Conservation (phyloP, 2,797 vertebrate species). For the Pipistrellus kuhlii region DNA sequence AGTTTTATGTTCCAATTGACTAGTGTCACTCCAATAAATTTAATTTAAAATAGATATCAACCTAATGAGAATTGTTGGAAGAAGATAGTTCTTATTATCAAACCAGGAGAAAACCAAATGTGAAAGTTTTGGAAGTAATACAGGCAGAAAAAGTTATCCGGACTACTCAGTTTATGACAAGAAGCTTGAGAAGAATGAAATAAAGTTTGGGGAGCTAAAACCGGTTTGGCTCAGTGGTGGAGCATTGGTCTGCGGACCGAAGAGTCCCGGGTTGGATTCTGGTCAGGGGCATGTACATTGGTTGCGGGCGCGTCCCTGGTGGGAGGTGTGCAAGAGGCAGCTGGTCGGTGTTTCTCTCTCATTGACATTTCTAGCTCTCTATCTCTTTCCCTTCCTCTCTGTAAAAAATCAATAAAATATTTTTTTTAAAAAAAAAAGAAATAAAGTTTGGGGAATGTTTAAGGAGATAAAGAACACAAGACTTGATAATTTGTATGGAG, state of each 20-base stretch:
- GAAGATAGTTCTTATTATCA: neutral
- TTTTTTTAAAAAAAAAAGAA: neutral
- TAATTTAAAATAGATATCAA: neutral
- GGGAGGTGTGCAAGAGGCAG: too few relatives aligned
- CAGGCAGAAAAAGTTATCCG: neutral
- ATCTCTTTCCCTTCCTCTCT: too few relatives aligned
- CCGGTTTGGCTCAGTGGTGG: too few relatives aligned
- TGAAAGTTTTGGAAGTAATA: neutral
- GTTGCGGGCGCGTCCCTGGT: too few relatives aligned
- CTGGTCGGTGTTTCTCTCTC: too few relatives aligned
- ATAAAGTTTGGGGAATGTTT: neutral
- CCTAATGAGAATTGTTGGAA: neutral
- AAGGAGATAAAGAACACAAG: neutral
- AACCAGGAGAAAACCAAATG: neutral
- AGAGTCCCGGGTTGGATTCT: too few relatives aligned
- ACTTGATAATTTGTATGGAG: neutral
- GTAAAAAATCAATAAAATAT: too few relatives aligned
- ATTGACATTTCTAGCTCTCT: too few relatives aligned
- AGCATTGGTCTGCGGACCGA: too few relatives aligned
- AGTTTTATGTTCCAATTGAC: neutral
- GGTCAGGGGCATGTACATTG: too few relatives aligned
- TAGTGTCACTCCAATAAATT: neutral
- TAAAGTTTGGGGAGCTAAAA: neutral
- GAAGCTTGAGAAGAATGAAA: neutral
- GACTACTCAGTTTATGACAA: neutral